Conservation (phyloP, 2,797 vertebrate genomes). For the Schizopygopsis malacanthus region DNA sequence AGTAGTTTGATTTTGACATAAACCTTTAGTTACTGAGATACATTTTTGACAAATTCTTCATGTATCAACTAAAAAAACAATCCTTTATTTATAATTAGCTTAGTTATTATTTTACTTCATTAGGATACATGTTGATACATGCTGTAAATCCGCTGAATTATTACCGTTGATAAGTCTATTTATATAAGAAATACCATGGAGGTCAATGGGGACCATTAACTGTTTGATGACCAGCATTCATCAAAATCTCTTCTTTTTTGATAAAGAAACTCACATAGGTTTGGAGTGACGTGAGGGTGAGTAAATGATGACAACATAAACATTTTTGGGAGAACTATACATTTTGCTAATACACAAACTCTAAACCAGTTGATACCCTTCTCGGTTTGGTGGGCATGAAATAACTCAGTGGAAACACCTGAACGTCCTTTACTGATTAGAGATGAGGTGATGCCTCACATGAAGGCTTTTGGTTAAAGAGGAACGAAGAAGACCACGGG, state of each 20-base stretch:
- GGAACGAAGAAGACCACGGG: not conserved
- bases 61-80: not conserved
- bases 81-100: not conserved
- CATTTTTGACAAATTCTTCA: not conserved
- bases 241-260: not conserved
- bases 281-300: too few species aligned
- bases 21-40: not conserved
- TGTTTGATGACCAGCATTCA: not conserved
- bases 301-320: not conserved
- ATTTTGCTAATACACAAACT: not conserved
- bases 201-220: too few species aligned
- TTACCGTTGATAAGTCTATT: not conserved
- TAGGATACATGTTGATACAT: not conserved
- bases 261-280: not conserved
- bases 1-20: not conserved
- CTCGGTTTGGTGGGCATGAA: slow-evolving; percentile 67
- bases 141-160: not conserved
- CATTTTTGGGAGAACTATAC: not conserved
- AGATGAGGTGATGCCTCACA: slow-evolving; percentile 69
- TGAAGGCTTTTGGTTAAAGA: slow-evolving; percentile 64
- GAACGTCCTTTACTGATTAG: slow-evolving; percentile 73
- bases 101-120: not conserved
- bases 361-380: slow-evolving; percentile 67
- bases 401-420: slow-evolving; percentile 68
- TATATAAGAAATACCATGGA: not conserved